Evolutionary conservation across 2,113 vertebrate genomes (phyloP).

Genomic region (Ciconia maguari): DNA sequence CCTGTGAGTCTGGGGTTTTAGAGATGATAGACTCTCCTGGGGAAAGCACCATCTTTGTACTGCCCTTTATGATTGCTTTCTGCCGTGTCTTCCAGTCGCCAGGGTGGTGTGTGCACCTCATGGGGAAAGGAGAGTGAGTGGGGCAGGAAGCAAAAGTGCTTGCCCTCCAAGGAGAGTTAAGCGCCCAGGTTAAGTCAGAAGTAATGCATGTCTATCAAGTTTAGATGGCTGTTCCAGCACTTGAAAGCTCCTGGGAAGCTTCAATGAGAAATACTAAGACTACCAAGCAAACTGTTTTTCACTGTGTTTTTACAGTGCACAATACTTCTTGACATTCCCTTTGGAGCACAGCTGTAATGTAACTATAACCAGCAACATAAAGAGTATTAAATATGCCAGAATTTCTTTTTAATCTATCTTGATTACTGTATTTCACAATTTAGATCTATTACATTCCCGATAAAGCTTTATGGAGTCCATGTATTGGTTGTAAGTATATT

Average conservation of each 20-base stretch:
- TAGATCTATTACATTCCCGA: neutral
- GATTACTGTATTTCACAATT: neutral
- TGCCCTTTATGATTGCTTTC: neutral
- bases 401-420: neutral
- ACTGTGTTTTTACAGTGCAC: neutral
- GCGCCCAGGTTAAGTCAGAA: neutral
- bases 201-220: neutral
- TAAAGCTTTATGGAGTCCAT: neutral
- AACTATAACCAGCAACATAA: neutral
- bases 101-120: rapidly evolving
- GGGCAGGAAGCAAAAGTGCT: neutral
- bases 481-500: neutral
- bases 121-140: neutral
- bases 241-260: neutral
- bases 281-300: neutral
- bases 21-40: neutral
- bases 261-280: neutral
- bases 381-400: neutral
- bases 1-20: neutral
- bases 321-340: neutral
- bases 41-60: neutral
- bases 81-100: neutral
- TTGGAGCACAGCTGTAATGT: neutral
- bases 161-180: neutral
- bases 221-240: neutral